Percentiles rank a stretch among this genome's conserved stretches.
These are phyloP conservation scores for Struthio camelus DNA, from an alignment of 2,113 vertebrate species.

Conservation along the genomic window DNA sequence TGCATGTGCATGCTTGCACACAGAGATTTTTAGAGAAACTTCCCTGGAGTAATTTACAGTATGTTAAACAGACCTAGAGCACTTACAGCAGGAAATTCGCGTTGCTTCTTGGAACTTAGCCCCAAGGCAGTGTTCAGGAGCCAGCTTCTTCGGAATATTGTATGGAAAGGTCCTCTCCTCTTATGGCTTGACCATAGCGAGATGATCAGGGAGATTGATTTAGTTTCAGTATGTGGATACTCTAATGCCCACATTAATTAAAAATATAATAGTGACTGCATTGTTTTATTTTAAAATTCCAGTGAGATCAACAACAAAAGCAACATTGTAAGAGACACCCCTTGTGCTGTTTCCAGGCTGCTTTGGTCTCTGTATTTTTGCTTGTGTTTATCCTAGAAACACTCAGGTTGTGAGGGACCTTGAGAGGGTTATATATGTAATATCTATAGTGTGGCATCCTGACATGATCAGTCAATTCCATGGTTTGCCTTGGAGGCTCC, in stretches of 20 bases:
- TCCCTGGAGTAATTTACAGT: not conserved
- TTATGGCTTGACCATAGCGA: not conserved
- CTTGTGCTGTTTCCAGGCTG: not conserved
- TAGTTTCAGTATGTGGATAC: not conserved
- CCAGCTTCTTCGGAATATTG: not conserved
- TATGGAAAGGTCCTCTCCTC: not conserved
- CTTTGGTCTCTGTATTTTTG: not conserved
- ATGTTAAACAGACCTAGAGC: not conserved
- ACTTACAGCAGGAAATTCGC: not conserved
- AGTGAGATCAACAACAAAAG: not conserved
- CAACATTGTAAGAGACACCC: not conserved
- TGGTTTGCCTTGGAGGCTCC: not conserved
- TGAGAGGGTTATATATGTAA: not conserved
- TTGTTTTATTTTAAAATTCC: not conserved
- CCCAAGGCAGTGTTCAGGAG: rapidly evolving
- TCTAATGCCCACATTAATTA: not conserved
- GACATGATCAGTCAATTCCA: not conserved
- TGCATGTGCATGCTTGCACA: too few species aligned
- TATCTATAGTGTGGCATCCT: not conserved
- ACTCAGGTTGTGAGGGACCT: not conserved
- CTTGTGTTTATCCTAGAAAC: not conserved
- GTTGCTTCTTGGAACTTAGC: not conserved
- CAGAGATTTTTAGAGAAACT: not conserved
- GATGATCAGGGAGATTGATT: not conserved
- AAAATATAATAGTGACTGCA: not conserved